Percentiles rank a stretch among this genome's conserved stretches.
Evolutionary conservation across 2,888 invertebrate species (phyloP).

Genomic region (Didymodactylos carnosus): DNA sequence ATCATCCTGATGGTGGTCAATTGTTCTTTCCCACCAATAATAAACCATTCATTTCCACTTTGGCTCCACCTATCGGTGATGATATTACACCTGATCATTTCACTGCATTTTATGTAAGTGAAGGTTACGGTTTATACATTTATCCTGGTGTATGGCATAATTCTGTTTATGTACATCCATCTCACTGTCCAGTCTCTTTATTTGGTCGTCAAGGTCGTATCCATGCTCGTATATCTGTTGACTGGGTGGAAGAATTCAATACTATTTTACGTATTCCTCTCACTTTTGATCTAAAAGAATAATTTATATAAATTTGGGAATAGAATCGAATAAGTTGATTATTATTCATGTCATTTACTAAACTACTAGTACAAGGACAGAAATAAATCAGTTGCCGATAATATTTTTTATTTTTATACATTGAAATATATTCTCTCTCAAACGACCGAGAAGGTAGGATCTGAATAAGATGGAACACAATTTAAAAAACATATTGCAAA

Average conservation of each 20-base stretch:
- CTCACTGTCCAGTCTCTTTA: neutral
- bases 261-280: neutral
- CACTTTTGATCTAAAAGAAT: neutral
- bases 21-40: conserved; percentile 18
- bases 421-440: no score
- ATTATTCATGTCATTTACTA: neutral
- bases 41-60: neutral
- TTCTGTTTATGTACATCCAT: neutral
- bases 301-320: no score
- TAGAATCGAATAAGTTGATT: no score
- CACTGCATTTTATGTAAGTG: neutral
- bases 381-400: neutral
- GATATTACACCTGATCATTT: no score
- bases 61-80: neutral
- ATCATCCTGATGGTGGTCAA: conserved; percentile 20
- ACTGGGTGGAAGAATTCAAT: neutral
- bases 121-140: neutral
- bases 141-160: neutral
- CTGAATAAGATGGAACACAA: no score
- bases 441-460: no score
- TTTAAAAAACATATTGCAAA: no score
- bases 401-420: neutral
- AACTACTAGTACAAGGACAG: neutral
- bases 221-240: neutral
- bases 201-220: neutral